Evolutionary conservation across 2,797 vertebrate species (phyloP).

Genomic region (Tangara arthus): DNA sequence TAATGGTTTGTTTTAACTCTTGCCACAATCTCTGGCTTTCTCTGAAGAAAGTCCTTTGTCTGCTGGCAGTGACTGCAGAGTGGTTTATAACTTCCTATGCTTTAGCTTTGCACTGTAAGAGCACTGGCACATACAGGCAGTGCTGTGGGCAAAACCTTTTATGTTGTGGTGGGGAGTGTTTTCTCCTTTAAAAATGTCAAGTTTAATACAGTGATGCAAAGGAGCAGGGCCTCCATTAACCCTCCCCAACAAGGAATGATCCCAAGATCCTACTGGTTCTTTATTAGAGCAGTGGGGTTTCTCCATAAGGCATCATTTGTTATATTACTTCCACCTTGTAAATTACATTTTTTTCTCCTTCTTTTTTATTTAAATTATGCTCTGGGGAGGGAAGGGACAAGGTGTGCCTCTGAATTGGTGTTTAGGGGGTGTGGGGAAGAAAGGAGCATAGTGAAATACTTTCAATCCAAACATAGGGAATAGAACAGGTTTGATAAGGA

Average conservation of each 20-base stretch:
- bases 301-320: slow-evolving; percentile 51
- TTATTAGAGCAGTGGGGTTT: slow-evolving; percentile 53
- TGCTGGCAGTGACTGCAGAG: slow-evolving; percentile 6
- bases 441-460: background rate
- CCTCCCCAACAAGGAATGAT: slow-evolving; percentile 20
- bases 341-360: background rate
- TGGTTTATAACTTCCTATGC: slow-evolving; percentile 45
- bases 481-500: background rate
- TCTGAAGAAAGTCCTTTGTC: slow-evolving; percentile 22
- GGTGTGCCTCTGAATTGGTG: background rate
- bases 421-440: background rate
- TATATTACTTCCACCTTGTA: slow-evolving; percentile 57
- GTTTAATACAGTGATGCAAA: slow-evolving; percentile 43
- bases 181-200: slow-evolving; percentile 57
- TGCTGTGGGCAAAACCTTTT: slow-evolving; percentile 47
- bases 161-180: slow-evolving; percentile 23
- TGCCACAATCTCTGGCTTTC: background rate
- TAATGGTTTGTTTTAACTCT: slow-evolving; percentile 43
- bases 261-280: slow-evolving; percentile 17
- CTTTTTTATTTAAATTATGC: background rate
- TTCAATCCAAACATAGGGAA: background rate
- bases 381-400: background rate
- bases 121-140: background rate
- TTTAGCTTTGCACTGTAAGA: background rate
- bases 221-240: slow-evolving; percentile 53